These are phyloP conservation scores for Steinernema carpocapsae DNA, from an alignment of 2,888 invertebrate species.

Conservation along the genomic window DNA sequence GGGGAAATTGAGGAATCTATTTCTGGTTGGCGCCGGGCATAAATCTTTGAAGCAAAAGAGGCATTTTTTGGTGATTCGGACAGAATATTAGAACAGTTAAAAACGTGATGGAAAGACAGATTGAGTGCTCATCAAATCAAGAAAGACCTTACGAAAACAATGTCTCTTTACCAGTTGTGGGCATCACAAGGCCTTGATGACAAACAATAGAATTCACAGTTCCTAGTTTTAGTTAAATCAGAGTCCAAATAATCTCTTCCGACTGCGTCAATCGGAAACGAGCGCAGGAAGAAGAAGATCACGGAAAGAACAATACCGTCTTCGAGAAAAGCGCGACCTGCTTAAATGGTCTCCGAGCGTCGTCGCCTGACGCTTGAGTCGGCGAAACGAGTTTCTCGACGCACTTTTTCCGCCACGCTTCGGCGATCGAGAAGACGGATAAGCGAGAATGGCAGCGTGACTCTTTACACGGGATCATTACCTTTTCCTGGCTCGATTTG, in stretches of 20 bases:
- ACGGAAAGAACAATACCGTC: not conserved
- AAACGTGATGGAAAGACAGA: not conserved
- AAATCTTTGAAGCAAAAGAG: not conserved
- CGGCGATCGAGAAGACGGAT: not conserved
- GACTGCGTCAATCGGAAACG: not conserved
- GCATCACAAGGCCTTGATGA: not conserved
- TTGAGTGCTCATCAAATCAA: not conserved
- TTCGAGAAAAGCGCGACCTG: constrained; percentile 26
- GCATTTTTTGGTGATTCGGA: not conserved
- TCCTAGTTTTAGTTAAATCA: not conserved
- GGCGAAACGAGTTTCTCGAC: constrained; percentile 23
- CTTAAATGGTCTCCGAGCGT: constrained; percentile 2
- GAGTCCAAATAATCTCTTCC: not conserved
- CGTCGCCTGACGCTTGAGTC: too few species aligned
- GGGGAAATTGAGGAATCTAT: too few species aligned
- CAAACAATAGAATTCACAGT: too few species aligned
- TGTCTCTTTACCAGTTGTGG: not conserved
- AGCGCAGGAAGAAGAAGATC: not conserved
- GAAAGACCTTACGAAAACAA: not conserved
- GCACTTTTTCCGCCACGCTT: constrained; percentile 19
- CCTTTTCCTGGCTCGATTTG: too few species aligned
- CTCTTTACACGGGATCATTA: too few species aligned
- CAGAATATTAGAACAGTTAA: not conserved
- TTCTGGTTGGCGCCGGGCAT: too few species aligned
- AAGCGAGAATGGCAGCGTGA: not conserved